These are phyloP conservation scores for Gasteruption jaculator DNA, from an alignment of 2,888 invertebrate genomes.

Conservation along the genomic window DNA sequence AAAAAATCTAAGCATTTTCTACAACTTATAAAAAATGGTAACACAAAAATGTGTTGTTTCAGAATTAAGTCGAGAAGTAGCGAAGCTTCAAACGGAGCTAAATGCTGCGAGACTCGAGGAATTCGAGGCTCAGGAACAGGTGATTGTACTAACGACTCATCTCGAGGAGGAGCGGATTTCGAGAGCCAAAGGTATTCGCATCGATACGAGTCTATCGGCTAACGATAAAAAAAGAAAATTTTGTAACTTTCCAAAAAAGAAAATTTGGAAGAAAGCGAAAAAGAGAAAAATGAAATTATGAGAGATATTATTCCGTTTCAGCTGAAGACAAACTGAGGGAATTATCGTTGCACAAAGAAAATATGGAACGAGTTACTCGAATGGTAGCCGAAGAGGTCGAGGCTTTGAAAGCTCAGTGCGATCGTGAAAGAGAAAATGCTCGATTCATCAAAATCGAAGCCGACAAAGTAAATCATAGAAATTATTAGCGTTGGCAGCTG, in stretches of 20 bases:
- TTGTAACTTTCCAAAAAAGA: neutral
- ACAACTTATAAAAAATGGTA: slow-evolving; percentile 6
- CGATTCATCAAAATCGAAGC: slow-evolving; percentile 49
- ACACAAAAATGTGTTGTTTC: slow-evolving; percentile 24
- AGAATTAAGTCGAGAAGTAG: slow-evolving; percentile 63
- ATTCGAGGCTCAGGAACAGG: slow-evolving; percentile 67
- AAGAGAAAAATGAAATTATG: slow-evolving; percentile 28
- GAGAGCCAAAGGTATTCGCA: slow-evolving; percentile 38
- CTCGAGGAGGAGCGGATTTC: slow-evolving; percentile 57
- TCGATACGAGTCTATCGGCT: neutral
- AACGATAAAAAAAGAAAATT: too few species aligned
- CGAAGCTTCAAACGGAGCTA: slow-evolving; percentile 64
- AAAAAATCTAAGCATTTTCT: slow-evolving; percentile 1
- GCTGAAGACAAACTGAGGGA: slow-evolving; percentile 35
- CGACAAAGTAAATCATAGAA: slow-evolving; percentile 41
- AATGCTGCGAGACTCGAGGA: slow-evolving; percentile 63
- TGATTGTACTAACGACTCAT: slow-evolving; percentile 41
- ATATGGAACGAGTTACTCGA: slow-evolving; percentile 63
- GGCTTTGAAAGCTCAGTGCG: slow-evolving; percentile 60
- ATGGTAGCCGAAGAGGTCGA: slow-evolving; percentile 64
- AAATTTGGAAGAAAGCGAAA: slow-evolving; percentile 18
- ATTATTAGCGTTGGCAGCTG: neutral
- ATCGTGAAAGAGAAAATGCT: slow-evolving; percentile 60
- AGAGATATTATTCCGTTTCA: too few species aligned
- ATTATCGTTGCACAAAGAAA: slow-evolving; percentile 53